These are phyloP conservation scores for Globodera rostochiensis DNA, from an alignment of 1,140 invertebrate genomes.

Conservation along the genomic window DNA sequence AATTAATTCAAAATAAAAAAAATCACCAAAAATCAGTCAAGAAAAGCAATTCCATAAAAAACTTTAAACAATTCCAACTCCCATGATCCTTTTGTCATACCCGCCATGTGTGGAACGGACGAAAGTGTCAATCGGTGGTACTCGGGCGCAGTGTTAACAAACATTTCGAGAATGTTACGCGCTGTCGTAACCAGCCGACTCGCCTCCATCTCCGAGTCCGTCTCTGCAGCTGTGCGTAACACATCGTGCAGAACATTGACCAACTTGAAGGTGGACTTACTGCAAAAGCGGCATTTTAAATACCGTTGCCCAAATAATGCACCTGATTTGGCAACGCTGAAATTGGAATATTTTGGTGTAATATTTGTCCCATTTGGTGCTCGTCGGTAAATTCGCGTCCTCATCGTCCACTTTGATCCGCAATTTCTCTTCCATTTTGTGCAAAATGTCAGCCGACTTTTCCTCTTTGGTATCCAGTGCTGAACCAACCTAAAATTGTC, in stretches of 20 bases:
- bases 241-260: slow-evolving; percentile 37
- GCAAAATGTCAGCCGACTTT: slow-evolving; percentile 22
- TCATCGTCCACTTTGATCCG: slow-evolving; percentile 31
- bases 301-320: too few relatives aligned
- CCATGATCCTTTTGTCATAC: neutral
- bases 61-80: neutral
- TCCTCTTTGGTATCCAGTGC: slow-evolving; percentile 18
- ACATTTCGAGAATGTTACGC: slow-evolving; percentile 47
- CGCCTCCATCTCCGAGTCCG: slow-evolving; percentile 41
- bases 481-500: slow-evolving; percentile 21
- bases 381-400: neutral
- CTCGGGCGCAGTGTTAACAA: slow-evolving; percentile 32
- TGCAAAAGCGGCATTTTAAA: slow-evolving; percentile 11
- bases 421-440: slow-evolving; percentile 29
- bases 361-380: slow-evolving; percentile 23
- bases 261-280: slow-evolving; percentile 44
- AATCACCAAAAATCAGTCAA: too few relatives aligned
- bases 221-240: slow-evolving; percentile 29
- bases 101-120: slow-evolving; percentile 48
- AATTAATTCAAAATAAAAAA: slow-evolving; percentile 8
- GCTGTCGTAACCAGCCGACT: slow-evolving; percentile 42
- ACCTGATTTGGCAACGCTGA: slow-evolving; percentile 45
- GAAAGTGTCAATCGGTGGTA: slow-evolving; percentile 43
- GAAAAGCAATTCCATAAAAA: slow-evolving; percentile 1
- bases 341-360: slow-evolving; percentile 45